These are phyloP conservation scores for Strigamia crassipes DNA, from an alignment of 2,888 invertebrate species.

Conservation along the genomic window DNA sequence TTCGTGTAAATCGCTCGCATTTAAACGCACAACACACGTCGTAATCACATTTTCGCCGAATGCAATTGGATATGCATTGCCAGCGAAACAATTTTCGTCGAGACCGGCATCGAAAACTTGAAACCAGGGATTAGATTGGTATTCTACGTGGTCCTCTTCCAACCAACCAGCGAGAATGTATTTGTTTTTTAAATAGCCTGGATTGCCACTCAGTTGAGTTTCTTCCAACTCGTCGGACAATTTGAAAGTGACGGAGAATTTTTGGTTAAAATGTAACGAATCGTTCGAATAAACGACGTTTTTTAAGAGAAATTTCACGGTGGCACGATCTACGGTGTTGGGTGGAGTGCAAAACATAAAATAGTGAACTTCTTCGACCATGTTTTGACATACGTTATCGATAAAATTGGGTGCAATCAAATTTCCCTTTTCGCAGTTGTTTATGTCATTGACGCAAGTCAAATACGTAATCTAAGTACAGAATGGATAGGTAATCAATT, in stretches of 20 bases:
- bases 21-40: background rate
- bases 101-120: background rate
- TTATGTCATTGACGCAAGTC: background rate
- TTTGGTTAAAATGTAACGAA: background rate
- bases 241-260: conserved; percentile 2
- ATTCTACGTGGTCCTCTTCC: background rate
- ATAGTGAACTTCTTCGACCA: background rate
- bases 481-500: background rate
- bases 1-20: background rate
- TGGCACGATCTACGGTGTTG: background rate
- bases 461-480: background rate
- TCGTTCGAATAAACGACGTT: background rate
- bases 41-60: conserved; percentile 20
- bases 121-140: background rate
- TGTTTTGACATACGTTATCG: background rate
- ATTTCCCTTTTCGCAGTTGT: background rate
- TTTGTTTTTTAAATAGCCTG: background rate
- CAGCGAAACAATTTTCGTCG: background rate
- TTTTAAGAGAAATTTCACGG: background rate
- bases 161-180: conserved; percentile 4
- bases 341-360: background rate
- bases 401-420: background rate
- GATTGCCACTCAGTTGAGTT: conserved; percentile 21
- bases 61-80: background rate
- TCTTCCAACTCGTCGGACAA: background rate